These are phyloP conservation scores for Falco punctatus DNA, from an alignment of 2,113 vertebrate genomes.

Conservation along the genomic window DNA sequence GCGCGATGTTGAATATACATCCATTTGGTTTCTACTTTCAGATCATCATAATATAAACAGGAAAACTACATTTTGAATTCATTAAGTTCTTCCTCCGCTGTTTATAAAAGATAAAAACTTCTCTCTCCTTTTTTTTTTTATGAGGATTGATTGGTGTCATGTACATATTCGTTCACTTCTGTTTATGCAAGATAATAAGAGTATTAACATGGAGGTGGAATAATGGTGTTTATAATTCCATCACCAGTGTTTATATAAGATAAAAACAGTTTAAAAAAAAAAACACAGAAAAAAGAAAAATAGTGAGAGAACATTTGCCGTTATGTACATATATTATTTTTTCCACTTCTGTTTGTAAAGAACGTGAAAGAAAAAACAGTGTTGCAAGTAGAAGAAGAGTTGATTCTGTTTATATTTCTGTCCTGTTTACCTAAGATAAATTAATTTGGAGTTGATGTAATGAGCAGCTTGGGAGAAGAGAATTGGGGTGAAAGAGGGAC, in stretches of 20 bases:
- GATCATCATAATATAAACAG: slow-evolving; percentile 75
- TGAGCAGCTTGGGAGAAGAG: slow-evolving; percentile 26
- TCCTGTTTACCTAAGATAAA: slow-evolving; percentile 60
- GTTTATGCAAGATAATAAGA: slow-evolving; percentile 79
- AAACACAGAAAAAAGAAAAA: slow-evolving; percentile 39
- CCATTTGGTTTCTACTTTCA: slow-evolving; percentile 68
- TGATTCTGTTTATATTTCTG: slow-evolving; percentile 43
- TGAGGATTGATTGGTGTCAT: slow-evolving; percentile 78
- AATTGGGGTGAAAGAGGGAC: slow-evolving; percentile 46
- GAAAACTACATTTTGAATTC: slow-evolving; percentile 75
- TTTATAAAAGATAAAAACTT: slow-evolving; percentile 76
- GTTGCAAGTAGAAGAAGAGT: slow-evolving; percentile 50
- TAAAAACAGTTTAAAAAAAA: slow-evolving; percentile 67
- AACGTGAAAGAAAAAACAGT: slow-evolving; percentile 31
- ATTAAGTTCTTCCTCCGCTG: slow-evolving; percentile 70
- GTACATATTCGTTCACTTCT: slow-evolving; percentile 73
- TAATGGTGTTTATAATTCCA: slow-evolving; percentile 78
- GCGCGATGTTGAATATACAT: slow-evolving; percentile 49
- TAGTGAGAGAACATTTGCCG: slow-evolving; percentile 54
- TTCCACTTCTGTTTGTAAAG: slow-evolving; percentile 48
- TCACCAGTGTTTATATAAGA: slow-evolving; percentile 75
- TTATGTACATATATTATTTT: slow-evolving; percentile 62
- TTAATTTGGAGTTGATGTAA: slow-evolving; percentile 51
- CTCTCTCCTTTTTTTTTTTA: slow-evolving; percentile 44
- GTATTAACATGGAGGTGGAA: slow-evolving; percentile 77